Conservation (phyloP, 2,797 vertebrate genomes). For the Diplodus sargus region DNA sequence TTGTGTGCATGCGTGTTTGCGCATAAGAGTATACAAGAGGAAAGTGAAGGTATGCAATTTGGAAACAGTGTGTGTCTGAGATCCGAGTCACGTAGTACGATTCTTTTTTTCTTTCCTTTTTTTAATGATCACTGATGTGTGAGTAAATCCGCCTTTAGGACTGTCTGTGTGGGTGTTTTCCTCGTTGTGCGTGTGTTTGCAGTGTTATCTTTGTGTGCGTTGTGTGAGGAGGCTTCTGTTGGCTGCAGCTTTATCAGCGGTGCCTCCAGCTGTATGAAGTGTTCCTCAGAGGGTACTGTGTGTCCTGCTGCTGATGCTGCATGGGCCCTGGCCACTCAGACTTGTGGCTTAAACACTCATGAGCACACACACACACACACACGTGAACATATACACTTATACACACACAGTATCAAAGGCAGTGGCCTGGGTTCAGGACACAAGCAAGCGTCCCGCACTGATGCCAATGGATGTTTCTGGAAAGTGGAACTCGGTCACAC, state of each 20-base stretch:
- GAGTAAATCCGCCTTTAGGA: slow-evolving; percentile 37
- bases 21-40: slow-evolving; percentile 10
- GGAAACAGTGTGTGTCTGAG: slow-evolving; percentile 42
- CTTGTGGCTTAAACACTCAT: slow-evolving; percentile 47
- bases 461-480: slow-evolving; percentile 57
- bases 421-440: slow-evolving; percentile 49
- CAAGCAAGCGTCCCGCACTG: slow-evolving; percentile 2
- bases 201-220: slow-evolving; percentile 46
- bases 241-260: slow-evolving; percentile 75
- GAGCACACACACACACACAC: slow-evolving; percentile 23
- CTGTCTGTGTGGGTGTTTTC: slow-evolving; percentile 11
- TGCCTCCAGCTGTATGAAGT: slow-evolving; percentile 64
- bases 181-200: slow-evolving; percentile 32
- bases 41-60: slow-evolving; percentile 65
- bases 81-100: slow-evolving; percentile 34
- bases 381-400: neutral
- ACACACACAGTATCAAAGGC: slow-evolving; percentile 29
- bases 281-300: slow-evolving; percentile 60
- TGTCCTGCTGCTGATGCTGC: slow-evolving; percentile 46
- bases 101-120: neutral
- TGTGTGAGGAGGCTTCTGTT: slow-evolving; percentile 53
- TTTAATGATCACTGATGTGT: slow-evolving; percentile 43
- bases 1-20: slow-evolving; percentile 27
- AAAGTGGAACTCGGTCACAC: slow-evolving; percentile 18
- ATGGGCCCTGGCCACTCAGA: slow-evolving; percentile 39